phyloP scores from a whole-genome alignment of 2,888 invertebrate species.

The Dasypolia templi region DNA sequence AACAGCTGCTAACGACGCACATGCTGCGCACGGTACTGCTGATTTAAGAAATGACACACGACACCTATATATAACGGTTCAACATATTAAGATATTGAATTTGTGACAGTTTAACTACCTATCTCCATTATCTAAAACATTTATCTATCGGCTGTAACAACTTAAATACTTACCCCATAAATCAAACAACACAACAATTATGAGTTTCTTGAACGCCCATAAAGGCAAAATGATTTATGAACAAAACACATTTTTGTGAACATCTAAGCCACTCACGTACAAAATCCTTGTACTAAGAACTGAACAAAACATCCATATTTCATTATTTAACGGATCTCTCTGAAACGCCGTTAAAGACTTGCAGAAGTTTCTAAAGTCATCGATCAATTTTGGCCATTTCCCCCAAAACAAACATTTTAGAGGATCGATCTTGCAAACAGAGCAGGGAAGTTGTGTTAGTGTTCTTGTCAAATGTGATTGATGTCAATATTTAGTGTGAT shows the following conservation, averaged over 20 bases:
- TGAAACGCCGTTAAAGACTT: conserved; percentile 54
- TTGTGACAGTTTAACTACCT: conserved; percentile 11
- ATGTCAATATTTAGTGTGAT: conserved; percentile 54
- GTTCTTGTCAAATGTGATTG: conserved; percentile 62
- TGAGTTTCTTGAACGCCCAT: conserved; percentile 47
- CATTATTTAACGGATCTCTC: conserved; percentile 58
- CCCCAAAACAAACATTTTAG: conserved; percentile 63
- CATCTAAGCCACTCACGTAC: conserved; percentile 49
- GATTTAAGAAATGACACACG: not conserved
- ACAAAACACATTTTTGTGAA: conserved; percentile 44
- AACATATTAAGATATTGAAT: conserved; percentile 19
- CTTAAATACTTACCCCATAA: conserved; percentile 37
- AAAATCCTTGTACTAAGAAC: conserved; percentile 53
- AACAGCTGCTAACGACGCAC: conserved; percentile 23
- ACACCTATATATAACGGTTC: not conserved
- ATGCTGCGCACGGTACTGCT: not conserved
- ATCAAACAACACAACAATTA: conserved; percentile 49
- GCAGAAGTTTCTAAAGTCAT: conserved; percentile 61
- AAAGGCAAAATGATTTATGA: conserved; percentile 51
- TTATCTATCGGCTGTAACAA: conserved; percentile 32
- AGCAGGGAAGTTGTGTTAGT: conserved; percentile 48
- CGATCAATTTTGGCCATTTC: conserved; percentile 67
- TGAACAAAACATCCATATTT: conserved; percentile 60
- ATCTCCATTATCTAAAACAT: conserved; percentile 14
- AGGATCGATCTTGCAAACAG: conserved; percentile 58